Base-by-base conservation (phyloP, 2,113 vertebrate species). In the Nerophis ophidion region DNA sequence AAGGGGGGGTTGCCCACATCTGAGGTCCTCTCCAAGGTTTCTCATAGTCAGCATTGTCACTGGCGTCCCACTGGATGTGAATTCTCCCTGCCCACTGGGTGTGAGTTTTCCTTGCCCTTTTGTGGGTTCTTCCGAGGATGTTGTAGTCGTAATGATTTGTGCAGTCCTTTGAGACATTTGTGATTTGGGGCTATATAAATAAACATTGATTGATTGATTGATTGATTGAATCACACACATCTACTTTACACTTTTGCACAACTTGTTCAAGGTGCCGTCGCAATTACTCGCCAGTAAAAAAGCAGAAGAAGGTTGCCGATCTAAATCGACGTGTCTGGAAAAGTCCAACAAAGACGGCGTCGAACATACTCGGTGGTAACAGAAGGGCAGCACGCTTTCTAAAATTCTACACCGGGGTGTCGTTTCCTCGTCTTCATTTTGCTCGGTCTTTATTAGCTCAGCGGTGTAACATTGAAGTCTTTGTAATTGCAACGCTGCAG, bases 371-470 rank as follows among this genome's bases (percentile, higher is more conserved):
- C n/a, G 3, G 48, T 19, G 11, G 13, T 51, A 33, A 19, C 49
- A 51, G 49, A 51, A 5, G 36, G 13, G 38, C 54, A 56, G n/a
- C 16, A 17, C 38, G 42, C 38, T 56, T 56, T 40, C 8, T 9
- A 38, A 38, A 16, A 42, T 19, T 40, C 36, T 40, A 56, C 54
- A 42, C 54, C 1, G 1, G 54, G 54, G 54, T 17, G 16, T 6
- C n/a, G 19, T 56, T 56, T 42, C 3, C 5, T 17, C 5, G 15
- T 56, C 54, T 42, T 56, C 16, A 56, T 56, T 56, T 44, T 13
- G 54, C 38, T 12, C 5, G 19, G 2, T 19, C 36, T 40, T 56
- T 56, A 56, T 56, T 56, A 70, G 66, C 60, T 66, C 59, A 51
- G 36, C 15, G 38, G 54, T n/a, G 61, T 68, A 17, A 54, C 50